These are phyloP conservation scores for Pherbina coryleti DNA, from an alignment of 2,888 invertebrate genomes.

Conservation along the genomic window DNA sequence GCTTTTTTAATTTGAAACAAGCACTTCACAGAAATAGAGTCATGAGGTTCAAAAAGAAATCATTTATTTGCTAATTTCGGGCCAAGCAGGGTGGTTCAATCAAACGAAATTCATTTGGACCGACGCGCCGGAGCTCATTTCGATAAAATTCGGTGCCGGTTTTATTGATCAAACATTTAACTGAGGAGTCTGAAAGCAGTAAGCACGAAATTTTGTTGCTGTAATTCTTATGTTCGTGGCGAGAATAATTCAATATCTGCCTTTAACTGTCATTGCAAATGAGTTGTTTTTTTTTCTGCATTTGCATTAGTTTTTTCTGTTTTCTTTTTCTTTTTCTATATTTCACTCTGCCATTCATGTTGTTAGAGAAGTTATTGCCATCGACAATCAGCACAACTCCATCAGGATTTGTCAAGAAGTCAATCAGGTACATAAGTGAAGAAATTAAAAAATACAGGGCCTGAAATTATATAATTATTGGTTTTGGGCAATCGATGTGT, in stretches of 20 bases:
- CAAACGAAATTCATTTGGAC: background rate
- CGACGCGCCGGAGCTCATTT: background rate
- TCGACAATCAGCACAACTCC: background rate
- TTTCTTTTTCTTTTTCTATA: background rate
- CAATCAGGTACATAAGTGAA: conserved; percentile 1
- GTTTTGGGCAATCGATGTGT: background rate
- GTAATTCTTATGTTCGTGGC: conserved; percentile 7
- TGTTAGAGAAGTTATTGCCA: conserved; percentile 19
- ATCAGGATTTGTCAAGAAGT: conserved; percentile 30
- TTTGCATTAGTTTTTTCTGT: background rate
- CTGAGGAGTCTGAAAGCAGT: conserved; percentile 45
- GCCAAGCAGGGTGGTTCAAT: background rate
- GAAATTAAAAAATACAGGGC: background rate
- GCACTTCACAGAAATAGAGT: too few relatives aligned
- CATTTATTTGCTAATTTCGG: background rate
- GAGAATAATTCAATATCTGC: conserved; percentile 15
- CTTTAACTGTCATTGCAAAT: conserved; percentile 27
- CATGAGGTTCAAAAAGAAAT: background rate
- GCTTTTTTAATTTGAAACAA: too few relatives aligned
- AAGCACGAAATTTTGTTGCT: background rate
- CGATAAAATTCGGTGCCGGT: conserved; percentile 36
- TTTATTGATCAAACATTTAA: conserved; percentile 67
- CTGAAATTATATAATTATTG: background rate
- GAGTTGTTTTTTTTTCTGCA: conserved; percentile 1
- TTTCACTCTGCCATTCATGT: background rate